Evolutionary conservation across 2,113 vertebrate species (phyloP), one percentile per base, ranked within the genome.

Genomic region (Ageneiosus marmoratus): DNA sequence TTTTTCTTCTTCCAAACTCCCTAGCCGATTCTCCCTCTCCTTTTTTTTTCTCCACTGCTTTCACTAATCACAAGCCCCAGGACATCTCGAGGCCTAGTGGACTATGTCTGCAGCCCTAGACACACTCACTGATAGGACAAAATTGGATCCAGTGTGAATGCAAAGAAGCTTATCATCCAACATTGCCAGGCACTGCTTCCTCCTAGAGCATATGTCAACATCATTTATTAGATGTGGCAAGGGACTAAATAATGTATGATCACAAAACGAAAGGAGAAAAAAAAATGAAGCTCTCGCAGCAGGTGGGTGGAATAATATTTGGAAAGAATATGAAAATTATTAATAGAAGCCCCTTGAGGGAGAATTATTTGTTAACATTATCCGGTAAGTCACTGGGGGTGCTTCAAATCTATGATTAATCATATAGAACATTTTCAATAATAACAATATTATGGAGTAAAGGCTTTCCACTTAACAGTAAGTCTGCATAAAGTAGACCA

Each of bases 151-250:
- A 92, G 93, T 91, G 91, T 92, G 92, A 94, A 94, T 93, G 94
- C 93, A 93, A 94, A 94, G 93, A 91, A 92, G 92, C 92, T 94
- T 94, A 94, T 93, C 93, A 92, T 91, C 89, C 91, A 92, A 92
- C 93, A 93, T 92, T 94, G 89, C 86, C 90, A 92, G 91, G 92
- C 93, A 91, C 88, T 90, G 92, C 92, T 93, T 92, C 90, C 91
- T 88, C 92, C 93, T 90, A 92, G 92, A 94, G 93, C 93, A 95
- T 94, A 94, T 95, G 94, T 95, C 94, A 95, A 94, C 94, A 94
- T 94, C 93, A 94, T 95, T 94, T 94, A 94, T 94, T 92, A 93
- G 94, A 94, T 93, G 94, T 94, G 93, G 94, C 92, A 92, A 84
- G 91, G 93, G 92, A 94, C 93, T 94, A 94, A 94, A 94, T 94